Evolutionary conservation across 2,797 vertebrate species (phyloP).

Genomic region (Pseudochirops cupreus): DNA sequence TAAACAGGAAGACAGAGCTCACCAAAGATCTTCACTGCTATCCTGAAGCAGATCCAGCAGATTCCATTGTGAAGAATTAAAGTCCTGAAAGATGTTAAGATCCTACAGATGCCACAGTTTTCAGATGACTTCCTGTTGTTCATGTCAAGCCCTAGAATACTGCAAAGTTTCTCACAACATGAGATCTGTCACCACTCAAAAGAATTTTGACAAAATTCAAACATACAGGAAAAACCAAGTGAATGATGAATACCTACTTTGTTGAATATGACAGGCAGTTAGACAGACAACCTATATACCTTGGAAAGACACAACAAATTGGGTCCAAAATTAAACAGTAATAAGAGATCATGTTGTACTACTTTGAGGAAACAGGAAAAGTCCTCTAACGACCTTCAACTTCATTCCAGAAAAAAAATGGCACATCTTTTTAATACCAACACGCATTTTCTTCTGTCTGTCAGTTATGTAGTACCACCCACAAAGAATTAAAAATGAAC

Average conservation of each 20-base stretch:
- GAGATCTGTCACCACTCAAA: neutral
- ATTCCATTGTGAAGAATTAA: neutral
- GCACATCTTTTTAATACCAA: neutral
- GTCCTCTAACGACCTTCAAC: neutral
- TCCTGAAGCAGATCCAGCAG: neutral
- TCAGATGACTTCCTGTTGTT: neutral
- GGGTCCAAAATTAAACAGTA: neutral
- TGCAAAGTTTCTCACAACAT: neutral
- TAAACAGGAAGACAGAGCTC: neutral
- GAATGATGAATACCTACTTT: neutral
- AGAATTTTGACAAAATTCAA: neutral
- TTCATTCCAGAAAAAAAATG: neutral
- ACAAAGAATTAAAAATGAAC: neutral
- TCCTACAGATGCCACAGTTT: neutral
- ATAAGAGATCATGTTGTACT: neutral
- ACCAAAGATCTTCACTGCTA: neutral
- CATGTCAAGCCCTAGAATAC: neutral
- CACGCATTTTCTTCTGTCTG: neutral
- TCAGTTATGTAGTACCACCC: neutral
- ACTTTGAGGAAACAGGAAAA: neutral
- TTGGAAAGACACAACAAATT: neutral
- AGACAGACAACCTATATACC: neutral
- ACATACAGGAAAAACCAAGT: neutral
- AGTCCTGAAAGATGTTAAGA: neutral
- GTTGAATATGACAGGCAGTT: neutral